These are phyloP conservation scores for Cyclina sinensis DNA, from an alignment of 1,140 invertebrate genomes.

Conservation along the genomic window DNA sequence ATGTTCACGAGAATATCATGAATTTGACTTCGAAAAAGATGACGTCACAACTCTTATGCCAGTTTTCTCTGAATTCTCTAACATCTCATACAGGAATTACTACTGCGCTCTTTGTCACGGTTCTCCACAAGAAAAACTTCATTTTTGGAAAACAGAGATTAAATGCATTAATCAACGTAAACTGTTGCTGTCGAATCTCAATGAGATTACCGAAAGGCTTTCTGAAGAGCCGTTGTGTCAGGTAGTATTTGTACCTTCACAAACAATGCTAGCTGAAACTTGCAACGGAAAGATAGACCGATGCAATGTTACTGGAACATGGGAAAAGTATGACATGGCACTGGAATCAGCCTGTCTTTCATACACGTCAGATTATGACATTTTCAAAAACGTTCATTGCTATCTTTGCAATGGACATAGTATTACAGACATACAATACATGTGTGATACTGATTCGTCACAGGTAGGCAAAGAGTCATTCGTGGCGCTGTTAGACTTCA, in stretches of 20 bases:
- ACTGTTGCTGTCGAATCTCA: neutral
- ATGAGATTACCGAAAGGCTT: neutral
- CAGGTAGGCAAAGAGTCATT: neutral
- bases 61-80: neutral
- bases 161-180: neutral
- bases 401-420: conserved; percentile 40
- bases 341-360: conserved; percentile 41
- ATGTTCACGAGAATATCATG: conserved; percentile 15
- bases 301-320: conserved; percentile 15
- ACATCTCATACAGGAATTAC: neutral
- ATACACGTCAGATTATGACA: neutral
- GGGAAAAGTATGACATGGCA: neutral
- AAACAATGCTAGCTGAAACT: neutral
- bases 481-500: conserved; percentile 36
- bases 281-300: neutral
- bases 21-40: conserved; percentile 20
- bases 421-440: neutral
- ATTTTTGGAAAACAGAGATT: neutral
- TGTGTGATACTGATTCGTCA: neutral
- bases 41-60: conserved; percentile 16
- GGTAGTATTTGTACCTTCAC: conserved; percentile 2
- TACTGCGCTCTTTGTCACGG: conserved; percentile 20
- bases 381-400: conserved; percentile 34
- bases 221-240: neutral
- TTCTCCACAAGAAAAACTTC: neutral